Evolutionary conservation across 2,113 vertebrate genomes (phyloP), one percentile per base, ranked within the genome.

Genomic region (Melanerpes formicivorus): DNA sequence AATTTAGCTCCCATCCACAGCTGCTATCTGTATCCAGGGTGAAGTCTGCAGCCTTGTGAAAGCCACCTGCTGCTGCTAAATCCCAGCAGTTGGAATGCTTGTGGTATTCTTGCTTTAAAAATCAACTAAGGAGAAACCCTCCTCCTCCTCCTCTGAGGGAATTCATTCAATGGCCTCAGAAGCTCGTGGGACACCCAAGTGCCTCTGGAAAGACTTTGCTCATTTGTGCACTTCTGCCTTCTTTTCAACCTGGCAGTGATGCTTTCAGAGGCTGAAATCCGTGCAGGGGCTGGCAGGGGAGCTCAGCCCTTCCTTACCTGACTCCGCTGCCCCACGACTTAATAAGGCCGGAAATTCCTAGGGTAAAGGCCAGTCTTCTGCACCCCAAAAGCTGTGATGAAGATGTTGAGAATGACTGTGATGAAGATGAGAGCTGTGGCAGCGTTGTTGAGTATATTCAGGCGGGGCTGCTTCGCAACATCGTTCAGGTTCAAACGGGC

Each of bases 371-470:
- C 98, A 2, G 98, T 98, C 95, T 98, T 98, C 87, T 99, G 98
- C 89, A 99, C 98, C 22, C 98, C 98, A 0, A 99, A 98, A 18
- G 98, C 98, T 1, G 98, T 98, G 96, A 99, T 99, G 96, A 99
- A 98, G 96, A 99, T 96, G 82, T 99, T 99, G 97, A 98, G 93
- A 89, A 99, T 95, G 60, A 98, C 98, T 3, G 98, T 98, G 96
- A 99, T 79, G 95, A 98, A 98, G 92, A 99, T 97, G 58, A 99
- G 84, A 40, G 92, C 63, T 8, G 98, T 99, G 63, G 97, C 95
- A 13, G 90, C 37, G 0, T 99, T 99, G 97, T 99, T 99, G 95
- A 98, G 97, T 71, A 98, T 94, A 59, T 99, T 97, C 77, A 99
- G 97, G 14, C 76, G 93, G 79, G 97, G 97, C 64, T 99, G 99